Conservation (phyloP, 1,140 invertebrate genomes). For the Pollicipes pollicipes region DNA sequence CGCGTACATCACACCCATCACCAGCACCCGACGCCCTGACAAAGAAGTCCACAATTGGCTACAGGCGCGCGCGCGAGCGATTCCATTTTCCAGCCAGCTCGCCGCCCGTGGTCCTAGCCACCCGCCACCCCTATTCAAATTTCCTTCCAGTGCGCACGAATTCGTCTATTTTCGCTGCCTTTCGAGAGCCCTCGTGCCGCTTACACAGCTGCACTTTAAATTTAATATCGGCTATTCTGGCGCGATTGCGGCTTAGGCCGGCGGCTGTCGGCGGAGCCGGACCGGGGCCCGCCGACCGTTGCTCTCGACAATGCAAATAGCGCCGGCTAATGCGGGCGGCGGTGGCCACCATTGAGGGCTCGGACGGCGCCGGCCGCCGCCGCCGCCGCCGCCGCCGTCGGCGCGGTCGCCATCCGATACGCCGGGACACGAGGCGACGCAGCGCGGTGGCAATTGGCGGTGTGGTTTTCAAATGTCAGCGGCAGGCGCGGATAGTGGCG, state of each 20-base stretch:
- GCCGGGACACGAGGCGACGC: too few relatives aligned
- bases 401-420: neutral
- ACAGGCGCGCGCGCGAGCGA: too few relatives aligned
- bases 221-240: constrained; percentile 2
- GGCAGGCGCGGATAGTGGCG: neutral
- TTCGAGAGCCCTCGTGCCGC: neutral
- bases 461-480: neutral
- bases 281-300: too few relatives aligned
- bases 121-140: neutral
- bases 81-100: too few relatives aligned
- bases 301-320: neutral
- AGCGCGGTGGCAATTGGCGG: neutral
- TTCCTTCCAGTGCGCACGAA: neutral
- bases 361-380: too few relatives aligned
- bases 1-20: too few relatives aligned
- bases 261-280: too few relatives aligned
- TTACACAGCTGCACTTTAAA: neutral
- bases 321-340: neutral
- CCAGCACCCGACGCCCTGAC: too few relatives aligned
- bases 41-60: too few relatives aligned
- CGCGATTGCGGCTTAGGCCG: neutral
- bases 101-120: too few relatives aligned
- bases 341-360: neutral
- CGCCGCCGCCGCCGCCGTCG: too few relatives aligned
- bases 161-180: neutral